Evolutionary conservation across 2,113 vertebrate species (phyloP).

Genomic region (Vimba vimba): DNA sequence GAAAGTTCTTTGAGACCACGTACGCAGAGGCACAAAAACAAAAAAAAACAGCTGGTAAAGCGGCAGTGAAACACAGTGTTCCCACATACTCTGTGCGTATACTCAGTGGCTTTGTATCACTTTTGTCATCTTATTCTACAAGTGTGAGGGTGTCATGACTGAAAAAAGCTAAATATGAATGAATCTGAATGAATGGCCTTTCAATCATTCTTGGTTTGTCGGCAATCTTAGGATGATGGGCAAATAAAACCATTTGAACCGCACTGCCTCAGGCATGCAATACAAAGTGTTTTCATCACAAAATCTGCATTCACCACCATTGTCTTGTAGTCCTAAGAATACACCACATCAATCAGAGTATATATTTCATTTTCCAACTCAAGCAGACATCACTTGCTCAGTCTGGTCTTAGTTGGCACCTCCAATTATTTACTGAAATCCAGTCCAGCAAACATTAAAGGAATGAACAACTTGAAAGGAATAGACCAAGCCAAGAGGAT

Average conservation of each 20-base stretch:
- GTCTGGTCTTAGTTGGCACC: not conserved
- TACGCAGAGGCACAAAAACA: slow-evolving; percentile 62
- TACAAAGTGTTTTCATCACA: not conserved
- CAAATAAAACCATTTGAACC: slow-evolving; percentile 1
- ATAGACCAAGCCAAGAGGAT: slow-evolving; percentile 5
- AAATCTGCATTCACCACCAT: slow-evolving; percentile 27
- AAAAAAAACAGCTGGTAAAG: slow-evolving; percentile 67
- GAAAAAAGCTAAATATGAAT: slow-evolving; percentile 1
- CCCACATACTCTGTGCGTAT: slow-evolving; percentile 58
- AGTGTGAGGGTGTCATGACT: slow-evolving; percentile 24
- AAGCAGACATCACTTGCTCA: slow-evolving; percentile 10
- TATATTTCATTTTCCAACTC: slow-evolving; percentile 2
- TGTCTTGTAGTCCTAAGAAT: slow-evolving; percentile 14
- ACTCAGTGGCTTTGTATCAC: not conserved
- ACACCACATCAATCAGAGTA: not conserved
- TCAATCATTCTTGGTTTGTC: not conserved
- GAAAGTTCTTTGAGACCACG: slow-evolving; percentile 34
- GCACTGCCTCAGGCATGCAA: not conserved
- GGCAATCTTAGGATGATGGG: not conserved
- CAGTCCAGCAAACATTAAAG: slow-evolving; percentile 25
- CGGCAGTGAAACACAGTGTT: slow-evolving; percentile 60
- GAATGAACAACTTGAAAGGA: slow-evolving; percentile 32
- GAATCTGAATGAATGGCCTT: not conserved
- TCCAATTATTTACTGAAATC: slow-evolving; percentile 29
- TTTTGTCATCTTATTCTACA: slow-evolving; percentile 37